phyloP scores from a whole-genome alignment of 2,888 invertebrate genomes.

The Pachycephus smyrnensis region DNA sequence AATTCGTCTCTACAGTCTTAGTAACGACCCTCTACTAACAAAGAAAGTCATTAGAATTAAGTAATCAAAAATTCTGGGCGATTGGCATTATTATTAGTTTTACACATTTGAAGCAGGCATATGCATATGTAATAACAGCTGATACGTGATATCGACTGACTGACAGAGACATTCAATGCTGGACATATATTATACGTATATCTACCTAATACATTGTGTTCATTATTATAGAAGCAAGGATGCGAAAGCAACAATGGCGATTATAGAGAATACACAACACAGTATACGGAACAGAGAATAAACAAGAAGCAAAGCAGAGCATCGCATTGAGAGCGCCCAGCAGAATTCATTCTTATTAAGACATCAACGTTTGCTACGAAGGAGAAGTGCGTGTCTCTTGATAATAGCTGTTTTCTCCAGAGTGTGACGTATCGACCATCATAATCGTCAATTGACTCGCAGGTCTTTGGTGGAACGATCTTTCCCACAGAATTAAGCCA shows the following conservation, averaged over 20 bases:
- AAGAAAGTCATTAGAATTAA: not conserved
- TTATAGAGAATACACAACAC: not conserved
- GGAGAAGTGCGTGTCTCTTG: not conserved
- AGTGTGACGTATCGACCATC: not conserved
- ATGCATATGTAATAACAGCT: too few relatives aligned
- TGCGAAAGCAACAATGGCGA: not conserved
- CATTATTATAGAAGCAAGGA: not conserved
- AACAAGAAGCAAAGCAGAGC: not conserved
- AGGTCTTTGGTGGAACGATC: slow-evolving; percentile 37
- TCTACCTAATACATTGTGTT: not conserved
- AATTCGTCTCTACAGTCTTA: not conserved
- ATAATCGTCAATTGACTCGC: slow-evolving; percentile 52
- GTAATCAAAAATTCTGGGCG: not conserved
- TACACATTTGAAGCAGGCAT: too few relatives aligned
- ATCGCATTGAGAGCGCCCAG: not conserved
- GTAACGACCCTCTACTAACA: not conserved
- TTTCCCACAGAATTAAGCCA: slow-evolving; percentile 9
- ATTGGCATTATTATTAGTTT: not conserved
- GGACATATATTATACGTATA: not conserved
- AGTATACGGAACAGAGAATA: not conserved
- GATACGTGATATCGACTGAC: not conserved
- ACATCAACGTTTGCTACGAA: not conserved
- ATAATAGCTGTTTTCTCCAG: not conserved
- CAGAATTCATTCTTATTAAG: not conserved
- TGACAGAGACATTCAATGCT: not conserved